Evolutionary conservation across 2,113 vertebrate species (phyloP), one percentile per base, ranked within the genome.

Genomic region (pig (Sus scrofa)): DNA sequence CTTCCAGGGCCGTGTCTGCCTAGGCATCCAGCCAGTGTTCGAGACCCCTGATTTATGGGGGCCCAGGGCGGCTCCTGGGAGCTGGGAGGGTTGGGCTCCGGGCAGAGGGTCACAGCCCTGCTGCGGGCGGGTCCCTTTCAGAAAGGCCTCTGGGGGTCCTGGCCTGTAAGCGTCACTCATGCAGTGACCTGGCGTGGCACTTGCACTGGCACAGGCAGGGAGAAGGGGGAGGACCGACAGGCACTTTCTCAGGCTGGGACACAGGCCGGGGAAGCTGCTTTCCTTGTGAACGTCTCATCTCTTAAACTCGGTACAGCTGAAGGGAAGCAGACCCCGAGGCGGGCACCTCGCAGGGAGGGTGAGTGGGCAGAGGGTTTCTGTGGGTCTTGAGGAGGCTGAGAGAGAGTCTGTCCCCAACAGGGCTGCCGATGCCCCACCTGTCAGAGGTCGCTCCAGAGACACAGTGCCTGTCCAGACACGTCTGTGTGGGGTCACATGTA

Each of bases 401-500:
- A n/a, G n/a, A n/a, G n/a, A n/a, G n/a, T n/a, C n/a, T n/a, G n/a
- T n/a, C n/a, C n/a, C n/a, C n/a, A n/a, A n/a, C n/a, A n/a, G 44
- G 44, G 44, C 44, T 44, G 44, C 44, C 44, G 44, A 44, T 32
- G 74, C 30, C 16, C 16, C 50, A 54, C 27, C 18, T 44, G 74
- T 6, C 74, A 50, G 27, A 50, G 27, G 44, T 62, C 60, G 3
- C 10, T 44, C 3, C 24, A 22, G 37, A 26, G 37, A 22, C 9
- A 9, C 6, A 44, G 0, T 1, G 27, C 73, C 37, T 1, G 0
- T 18, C 7, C 1, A 7, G 73, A 50, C 73, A 44, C 26, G 2
- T 30, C 26, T 75, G 73, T 15, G 39, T 44, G 44, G 44, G 44
- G 44, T 44, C 44, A 44, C 44, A 44, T 44, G 44, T 44, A 8